These are phyloP conservation scores for Mus minutoides DNA, from an alignment of 2,797 vertebrate species.

Conservation along the genomic window DNA sequence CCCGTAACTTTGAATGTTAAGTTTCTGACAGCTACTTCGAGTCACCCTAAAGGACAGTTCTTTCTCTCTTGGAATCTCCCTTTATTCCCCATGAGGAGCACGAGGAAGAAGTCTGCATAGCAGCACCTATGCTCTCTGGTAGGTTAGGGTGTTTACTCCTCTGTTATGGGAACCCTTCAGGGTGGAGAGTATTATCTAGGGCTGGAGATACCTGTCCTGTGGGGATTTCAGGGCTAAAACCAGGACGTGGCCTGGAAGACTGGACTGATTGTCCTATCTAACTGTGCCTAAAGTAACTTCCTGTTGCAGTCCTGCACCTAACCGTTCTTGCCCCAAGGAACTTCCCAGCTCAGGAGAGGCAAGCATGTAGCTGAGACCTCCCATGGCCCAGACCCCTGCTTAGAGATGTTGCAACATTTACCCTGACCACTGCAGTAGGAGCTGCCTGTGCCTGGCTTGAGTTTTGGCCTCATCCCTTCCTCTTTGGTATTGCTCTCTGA, in stretches of 20 bases:
- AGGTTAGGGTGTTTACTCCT: not conserved
- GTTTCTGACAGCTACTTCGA: not conserved
- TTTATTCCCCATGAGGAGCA: not conserved
- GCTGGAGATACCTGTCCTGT: not conserved
- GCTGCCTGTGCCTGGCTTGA: not conserved
- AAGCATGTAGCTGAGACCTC: not conserved
- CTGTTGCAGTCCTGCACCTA: not conserved
- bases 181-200: not conserved
- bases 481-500: not conserved
- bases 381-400: not conserved
- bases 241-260: not conserved
- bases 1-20: not conserved
- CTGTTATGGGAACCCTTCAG: not conserved
- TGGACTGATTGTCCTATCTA: not conserved
- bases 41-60: not conserved
- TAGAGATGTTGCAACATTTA: not conserved
- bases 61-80: not conserved
- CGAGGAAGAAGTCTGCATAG: not conserved
- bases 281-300: not conserved
- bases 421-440: not conserved
- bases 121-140: too few relatives aligned
- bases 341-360: not conserved
- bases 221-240: not conserved
- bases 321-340: fast-evolving
- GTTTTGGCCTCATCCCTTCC: not conserved